Percentiles rank a stretch among this genome's conserved stretches.
Conservation (phyloP, 2,797 vertebrate species). For the Numenius phaeopus region DNA sequence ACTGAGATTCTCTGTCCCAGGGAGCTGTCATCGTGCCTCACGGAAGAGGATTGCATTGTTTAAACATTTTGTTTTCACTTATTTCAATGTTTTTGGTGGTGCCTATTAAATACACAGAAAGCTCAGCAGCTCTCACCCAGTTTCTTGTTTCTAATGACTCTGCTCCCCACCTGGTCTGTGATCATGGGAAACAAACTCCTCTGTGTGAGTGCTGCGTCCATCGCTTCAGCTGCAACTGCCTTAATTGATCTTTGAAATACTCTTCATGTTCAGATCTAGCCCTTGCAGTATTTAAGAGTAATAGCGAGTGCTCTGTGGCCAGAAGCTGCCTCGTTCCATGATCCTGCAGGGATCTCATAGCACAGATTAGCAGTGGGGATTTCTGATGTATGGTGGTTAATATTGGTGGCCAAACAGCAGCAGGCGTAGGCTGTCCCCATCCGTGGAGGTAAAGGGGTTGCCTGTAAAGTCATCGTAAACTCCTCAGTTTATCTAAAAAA, state of each 20-base stretch:
- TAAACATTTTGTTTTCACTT: not conserved
- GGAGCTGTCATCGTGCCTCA: not conserved
- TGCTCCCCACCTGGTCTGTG: rapidly evolving
- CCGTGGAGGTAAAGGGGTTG: not conserved
- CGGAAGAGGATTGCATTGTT: not conserved
- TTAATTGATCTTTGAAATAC: not conserved
- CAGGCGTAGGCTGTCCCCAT: rapidly evolving
- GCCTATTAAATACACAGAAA: not conserved
- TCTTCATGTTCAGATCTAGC: not conserved
- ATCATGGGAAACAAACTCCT: not conserved
- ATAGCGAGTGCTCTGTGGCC: not conserved
- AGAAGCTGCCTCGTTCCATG: not conserved
- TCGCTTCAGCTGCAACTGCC: not conserved
- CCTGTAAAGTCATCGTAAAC: not conserved
- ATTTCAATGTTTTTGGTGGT: not conserved
- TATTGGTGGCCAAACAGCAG: not conserved
- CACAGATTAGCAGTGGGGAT: not conserved
- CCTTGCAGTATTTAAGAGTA: not conserved
- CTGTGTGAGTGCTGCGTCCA: rapidly evolving
- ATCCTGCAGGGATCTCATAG: not conserved
- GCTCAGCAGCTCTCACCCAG: not conserved
- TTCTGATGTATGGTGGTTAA: not conserved
- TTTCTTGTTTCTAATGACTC: not conserved
- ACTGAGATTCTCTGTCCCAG: not conserved
- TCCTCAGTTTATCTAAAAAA: not conserved